These are phyloP conservation scores for Drosophila greeni DNA, from an alignment of 2,888 invertebrate species.

Conservation along the genomic window DNA sequence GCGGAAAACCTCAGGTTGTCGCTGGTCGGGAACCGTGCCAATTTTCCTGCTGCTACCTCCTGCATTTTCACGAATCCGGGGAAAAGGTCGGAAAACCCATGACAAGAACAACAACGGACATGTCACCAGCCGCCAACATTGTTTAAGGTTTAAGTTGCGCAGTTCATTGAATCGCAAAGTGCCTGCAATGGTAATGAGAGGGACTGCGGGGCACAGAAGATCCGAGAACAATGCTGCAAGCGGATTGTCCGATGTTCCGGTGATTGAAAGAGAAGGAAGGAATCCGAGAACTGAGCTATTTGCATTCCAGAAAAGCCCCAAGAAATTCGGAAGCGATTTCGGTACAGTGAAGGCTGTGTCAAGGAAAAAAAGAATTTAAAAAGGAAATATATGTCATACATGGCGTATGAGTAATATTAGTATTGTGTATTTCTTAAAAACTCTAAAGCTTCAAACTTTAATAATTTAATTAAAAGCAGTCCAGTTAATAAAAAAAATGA, in stretches of 20 bases:
- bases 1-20: slow-evolving; percentile 45
- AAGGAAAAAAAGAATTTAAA: neutral
- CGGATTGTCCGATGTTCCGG: slow-evolving; percentile 22
- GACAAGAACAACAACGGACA: slow-evolving; percentile 22
- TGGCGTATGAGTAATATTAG: neutral
- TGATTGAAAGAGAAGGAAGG: neutral
- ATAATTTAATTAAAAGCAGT: neutral
- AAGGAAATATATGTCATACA: neutral
- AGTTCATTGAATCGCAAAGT: slow-evolving; percentile 30
- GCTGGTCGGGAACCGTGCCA: slow-evolving; percentile 22
- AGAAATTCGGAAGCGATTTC: neutral
- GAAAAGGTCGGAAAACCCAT: slow-evolving; percentile 14
- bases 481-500: neutral
- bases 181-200: slow-evolving; percentile 25
- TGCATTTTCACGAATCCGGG: slow-evolving; percentile 1
- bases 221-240: slow-evolving; percentile 13
- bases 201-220: neutral
- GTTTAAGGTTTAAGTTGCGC: slow-evolving; percentile 30
- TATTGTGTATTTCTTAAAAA: too few relatives aligned
- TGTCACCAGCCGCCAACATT: slow-evolving; percentile 28
- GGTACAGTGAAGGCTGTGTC: neutral
- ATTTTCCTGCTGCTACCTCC: slow-evolving; percentile 16
- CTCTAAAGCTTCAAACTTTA: neutral
- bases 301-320: neutral
- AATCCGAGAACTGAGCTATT: slow-evolving; percentile 1